phyloP scores from a whole-genome alignment of 1,140 invertebrate genomes.

The Antheraea pernyi region DNA sequence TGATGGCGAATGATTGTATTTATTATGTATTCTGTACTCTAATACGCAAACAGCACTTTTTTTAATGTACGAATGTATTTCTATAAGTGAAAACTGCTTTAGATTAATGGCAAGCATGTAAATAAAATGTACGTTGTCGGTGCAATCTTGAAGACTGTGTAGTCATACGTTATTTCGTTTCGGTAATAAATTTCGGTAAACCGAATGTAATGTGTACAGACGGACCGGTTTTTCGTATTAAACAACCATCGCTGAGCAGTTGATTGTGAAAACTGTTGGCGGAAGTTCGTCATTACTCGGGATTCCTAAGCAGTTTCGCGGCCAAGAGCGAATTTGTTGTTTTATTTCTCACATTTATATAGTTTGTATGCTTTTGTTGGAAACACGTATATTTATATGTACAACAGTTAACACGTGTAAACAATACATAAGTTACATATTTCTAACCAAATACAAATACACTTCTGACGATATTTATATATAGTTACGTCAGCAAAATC shows the following conservation, averaged over 20 bases:
- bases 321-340: background rate
- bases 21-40: too few species aligned
- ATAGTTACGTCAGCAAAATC: background rate
- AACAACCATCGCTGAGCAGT: background rate
- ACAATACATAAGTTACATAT: background rate
- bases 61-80: too few species aligned
- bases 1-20: too few species aligned
- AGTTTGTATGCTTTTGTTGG: background rate
- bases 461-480: too few species aligned
- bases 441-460: background rate
- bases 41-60: too few species aligned
- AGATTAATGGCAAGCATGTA: too few species aligned
- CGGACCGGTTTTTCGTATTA: background rate
- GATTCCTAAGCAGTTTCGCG: background rate
- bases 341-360: background rate
- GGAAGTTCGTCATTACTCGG: background rate
- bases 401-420: background rate
- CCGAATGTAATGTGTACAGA: background rate
- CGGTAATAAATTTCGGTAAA: background rate
- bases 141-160: background rate
- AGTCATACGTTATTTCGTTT: background rate
- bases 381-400: background rate
- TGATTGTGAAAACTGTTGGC: slow-evolving; percentile 1
- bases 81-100: too few species aligned
- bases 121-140: too few species aligned